Evolutionary conservation across 2,797 vertebrate species (phyloP).

Genomic region (Microctenopoma stevenorrisi): DNA sequence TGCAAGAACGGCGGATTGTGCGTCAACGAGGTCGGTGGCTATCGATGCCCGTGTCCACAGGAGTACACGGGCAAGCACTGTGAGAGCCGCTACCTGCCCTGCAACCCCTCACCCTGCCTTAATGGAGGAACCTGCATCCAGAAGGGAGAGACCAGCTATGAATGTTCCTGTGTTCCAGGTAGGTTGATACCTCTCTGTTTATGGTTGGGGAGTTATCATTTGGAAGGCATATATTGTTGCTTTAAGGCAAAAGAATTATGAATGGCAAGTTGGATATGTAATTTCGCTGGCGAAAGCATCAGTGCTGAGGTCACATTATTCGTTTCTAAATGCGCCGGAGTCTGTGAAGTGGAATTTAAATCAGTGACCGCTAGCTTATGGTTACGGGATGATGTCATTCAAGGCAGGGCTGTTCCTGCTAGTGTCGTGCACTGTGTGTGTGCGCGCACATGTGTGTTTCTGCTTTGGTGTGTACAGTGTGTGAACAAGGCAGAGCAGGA

Average conservation of each 20-base stretch:
- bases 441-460: constrained; percentile 30
- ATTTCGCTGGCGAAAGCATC: no score
- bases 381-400: constrained; percentile 58
- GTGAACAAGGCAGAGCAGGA: constrained; percentile 76
- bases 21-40: constrained; percentile 89
- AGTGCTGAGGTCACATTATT: not conserved
- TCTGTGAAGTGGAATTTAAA: constrained; percentile 7
- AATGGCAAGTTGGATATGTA: no score
- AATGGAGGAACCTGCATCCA: constrained; percentile 90
- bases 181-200: constrained; percentile 5
- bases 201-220: not conserved
- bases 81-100: constrained; percentile 92
- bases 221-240: not conserved
- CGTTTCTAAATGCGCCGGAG: not conserved
- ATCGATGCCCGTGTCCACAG: constrained; percentile 86
- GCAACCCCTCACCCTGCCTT: constrained; percentile 88
- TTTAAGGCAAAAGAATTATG: not conserved
- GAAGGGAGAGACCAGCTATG: constrained; percentile 88
- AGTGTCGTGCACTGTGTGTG: constrained; percentile 38
- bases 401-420: constrained; percentile 54
- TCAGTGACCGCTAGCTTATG: not conserved
- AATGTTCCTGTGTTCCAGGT: constrained; percentile 95
- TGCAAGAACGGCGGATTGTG: constrained; percentile 90
- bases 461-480: constrained; percentile 43
- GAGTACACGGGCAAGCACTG: constrained; percentile 90